These are phyloP conservation scores for Caprella mutica DNA, from an alignment of 2,888 invertebrate genomes.

Conservation along the genomic window DNA sequence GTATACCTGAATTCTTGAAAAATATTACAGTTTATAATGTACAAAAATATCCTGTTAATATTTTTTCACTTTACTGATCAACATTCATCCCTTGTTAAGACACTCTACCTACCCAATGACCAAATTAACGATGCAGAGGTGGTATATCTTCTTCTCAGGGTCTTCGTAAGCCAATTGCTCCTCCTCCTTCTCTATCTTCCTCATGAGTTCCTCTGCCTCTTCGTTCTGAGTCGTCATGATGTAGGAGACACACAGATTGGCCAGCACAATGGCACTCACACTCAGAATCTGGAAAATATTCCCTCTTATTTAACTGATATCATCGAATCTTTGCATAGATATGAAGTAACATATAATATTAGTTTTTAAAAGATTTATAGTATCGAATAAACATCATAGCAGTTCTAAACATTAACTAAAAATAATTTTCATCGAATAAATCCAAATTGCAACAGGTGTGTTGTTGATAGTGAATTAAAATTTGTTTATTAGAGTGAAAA, in stretches of 20 bases:
- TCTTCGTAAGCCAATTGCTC: conserved; percentile 83
- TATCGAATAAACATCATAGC: background rate
- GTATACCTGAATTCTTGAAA: no score
- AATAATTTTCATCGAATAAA: background rate
- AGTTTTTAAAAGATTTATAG: no score
- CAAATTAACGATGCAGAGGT: conserved; percentile 94
- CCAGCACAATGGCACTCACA: conserved; percentile 93
- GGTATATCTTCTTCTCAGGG: conserved; percentile 84
- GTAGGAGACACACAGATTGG: conserved; percentile 96
- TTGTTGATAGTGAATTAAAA: no score
- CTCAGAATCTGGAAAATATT: conserved; percentile 58
- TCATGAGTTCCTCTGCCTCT: conserved; percentile 96
- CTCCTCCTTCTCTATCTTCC: conserved; percentile 96
- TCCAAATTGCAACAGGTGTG: no score
- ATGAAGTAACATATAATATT: no score
- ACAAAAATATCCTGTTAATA: no score
- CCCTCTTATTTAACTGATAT: background rate
- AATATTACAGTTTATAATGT: no score
- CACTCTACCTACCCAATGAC: conserved; percentile 96
- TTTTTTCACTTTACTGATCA: no score
- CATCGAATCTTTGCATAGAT: background rate
- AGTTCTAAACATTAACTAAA: background rate
- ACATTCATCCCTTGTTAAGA: no score
- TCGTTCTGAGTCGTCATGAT: conserved; percentile 98
- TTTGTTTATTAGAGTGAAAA: no score